phyloP scores from a whole-genome alignment of 2,888 invertebrate genomes.

The Brassicogethes aeneus region DNA sequence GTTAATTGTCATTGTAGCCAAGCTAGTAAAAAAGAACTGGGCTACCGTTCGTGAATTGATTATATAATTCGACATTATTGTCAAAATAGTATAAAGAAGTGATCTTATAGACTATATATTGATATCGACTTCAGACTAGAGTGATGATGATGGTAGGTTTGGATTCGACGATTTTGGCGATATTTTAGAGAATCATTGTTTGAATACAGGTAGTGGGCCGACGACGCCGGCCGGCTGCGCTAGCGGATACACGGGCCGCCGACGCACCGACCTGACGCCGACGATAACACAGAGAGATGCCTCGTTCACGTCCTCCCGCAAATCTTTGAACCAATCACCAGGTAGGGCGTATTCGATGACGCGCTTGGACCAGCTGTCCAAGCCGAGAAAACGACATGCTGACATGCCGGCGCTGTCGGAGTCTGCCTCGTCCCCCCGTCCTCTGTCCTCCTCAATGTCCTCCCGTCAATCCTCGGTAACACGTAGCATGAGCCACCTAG shows the following conservation, averaged over 20 bases:
- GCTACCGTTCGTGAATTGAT: no score
- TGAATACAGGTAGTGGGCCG: slow-evolving; percentile 29
- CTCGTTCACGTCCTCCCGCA: slow-evolving; percentile 45
- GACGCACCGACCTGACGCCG: slow-evolving; percentile 85
- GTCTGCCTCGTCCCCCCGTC: slow-evolving; percentile 28
- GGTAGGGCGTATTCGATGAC: slow-evolving; percentile 93
- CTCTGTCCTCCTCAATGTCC: slow-evolving; percentile 32
- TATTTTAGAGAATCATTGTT: slow-evolving; percentile 6
- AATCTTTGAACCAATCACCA: slow-evolving; percentile 46
- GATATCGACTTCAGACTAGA: no score
- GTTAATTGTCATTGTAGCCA: no score
- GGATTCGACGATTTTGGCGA: no score
- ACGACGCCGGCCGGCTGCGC: slow-evolving; percentile 55
- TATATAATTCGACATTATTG: no score
- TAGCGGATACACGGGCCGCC: slow-evolving; percentile 63
- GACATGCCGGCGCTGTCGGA: slow-evolving; percentile 38
- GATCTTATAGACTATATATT: no score
- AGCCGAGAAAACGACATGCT: slow-evolving; percentile 54
- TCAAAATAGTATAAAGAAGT: no score
- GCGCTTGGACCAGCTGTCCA: slow-evolving; percentile 77
- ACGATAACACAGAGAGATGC: slow-evolving; percentile 62
- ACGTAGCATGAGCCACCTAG: slow-evolving; percentile 65
- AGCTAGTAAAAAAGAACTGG: no score
- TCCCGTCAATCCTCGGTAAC: slow-evolving; percentile 45
- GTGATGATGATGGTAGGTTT: no score